Evolutionary conservation across 23 tunicate genomes (phyloP).

Genomic region (Halocynthia roretzi): DNA sequence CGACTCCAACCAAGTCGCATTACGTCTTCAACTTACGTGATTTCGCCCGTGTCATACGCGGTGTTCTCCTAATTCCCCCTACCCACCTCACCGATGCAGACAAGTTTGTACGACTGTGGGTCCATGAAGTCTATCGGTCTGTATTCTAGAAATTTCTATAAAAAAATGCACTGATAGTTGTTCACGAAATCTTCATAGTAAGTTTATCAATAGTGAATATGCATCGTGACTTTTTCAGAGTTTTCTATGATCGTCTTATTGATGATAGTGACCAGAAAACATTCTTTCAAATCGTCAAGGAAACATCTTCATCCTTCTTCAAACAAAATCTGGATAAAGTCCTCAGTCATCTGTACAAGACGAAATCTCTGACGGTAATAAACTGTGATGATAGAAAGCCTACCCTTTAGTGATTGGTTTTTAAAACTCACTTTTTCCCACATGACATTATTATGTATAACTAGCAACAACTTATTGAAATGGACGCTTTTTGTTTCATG

Average conservation of each 20-base stretch:
- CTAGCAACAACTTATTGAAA: neutral
- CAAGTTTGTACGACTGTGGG: constrained; percentile 93
- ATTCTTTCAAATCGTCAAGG: constrained; percentile 88
- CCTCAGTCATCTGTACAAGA: constrained; percentile 80
- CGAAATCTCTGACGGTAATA: constrained; percentile 56
- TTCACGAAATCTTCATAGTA: neutral
- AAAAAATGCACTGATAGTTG: neutral
- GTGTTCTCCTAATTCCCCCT: constrained; percentile 75
- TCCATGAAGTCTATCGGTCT: constrained; percentile 88
- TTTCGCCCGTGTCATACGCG: constrained; percentile 83
- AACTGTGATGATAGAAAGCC: neutral
- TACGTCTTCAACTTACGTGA: constrained; percentile 95
- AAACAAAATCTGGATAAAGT: constrained; percentile 88
- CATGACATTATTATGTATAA: too few relatives aligned
- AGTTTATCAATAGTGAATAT: neutral
- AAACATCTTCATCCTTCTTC: constrained; percentile 67
- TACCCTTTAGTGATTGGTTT: neutral
- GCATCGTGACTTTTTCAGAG: constrained; percentile 26
- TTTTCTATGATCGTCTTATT: constrained; percentile 92
- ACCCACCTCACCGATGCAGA: constrained; percentile 51
- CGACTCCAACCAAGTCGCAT: constrained; percentile 97
- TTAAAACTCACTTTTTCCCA: neutral
- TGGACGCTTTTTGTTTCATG: neutral
- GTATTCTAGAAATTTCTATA: neutral
- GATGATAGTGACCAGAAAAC: constrained; percentile 77